These are phyloP conservation scores for Hippocampus kuda DNA, from an alignment of 2,797 vertebrate genomes.

Conservation along the genomic window DNA sequence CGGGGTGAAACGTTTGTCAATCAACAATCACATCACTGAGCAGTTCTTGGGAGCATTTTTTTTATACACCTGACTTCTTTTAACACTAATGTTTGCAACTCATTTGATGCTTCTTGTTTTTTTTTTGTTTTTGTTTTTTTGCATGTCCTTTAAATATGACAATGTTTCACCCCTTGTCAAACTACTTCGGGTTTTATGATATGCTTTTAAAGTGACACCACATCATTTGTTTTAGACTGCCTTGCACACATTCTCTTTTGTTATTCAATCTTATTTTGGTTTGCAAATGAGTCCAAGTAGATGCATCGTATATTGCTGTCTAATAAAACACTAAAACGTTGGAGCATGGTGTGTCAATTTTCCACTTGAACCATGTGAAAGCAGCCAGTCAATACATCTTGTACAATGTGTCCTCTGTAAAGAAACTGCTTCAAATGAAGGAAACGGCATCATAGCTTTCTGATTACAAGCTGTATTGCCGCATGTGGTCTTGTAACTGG, in stretches of 20 bases:
- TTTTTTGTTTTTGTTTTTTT: background rate
- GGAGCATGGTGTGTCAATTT: background rate
- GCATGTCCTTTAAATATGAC: background rate
- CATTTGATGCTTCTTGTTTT: background rate
- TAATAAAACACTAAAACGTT: background rate
- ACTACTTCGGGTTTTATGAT: background rate
- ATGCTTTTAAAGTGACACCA: background rate
- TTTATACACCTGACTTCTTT: background rate
- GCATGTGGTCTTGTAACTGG: background rate
- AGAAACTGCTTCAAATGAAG: background rate
- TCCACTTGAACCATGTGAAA: background rate
- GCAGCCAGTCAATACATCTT: background rate
- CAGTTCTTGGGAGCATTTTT: background rate
- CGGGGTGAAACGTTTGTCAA: background rate
- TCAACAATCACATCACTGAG: background rate
- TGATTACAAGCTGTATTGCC: background rate
- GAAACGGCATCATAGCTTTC: background rate
- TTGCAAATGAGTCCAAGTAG: background rate
- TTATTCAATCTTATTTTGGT: background rate
- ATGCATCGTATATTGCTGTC: background rate
- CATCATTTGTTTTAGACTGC: background rate
- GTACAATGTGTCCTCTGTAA: background rate
- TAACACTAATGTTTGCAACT: background rate
- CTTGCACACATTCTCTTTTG: background rate
- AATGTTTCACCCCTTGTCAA: background rate